Base-by-base conservation (phyloP, 2,797 vertebrate species). In the Takifugu rubripes region DNA sequence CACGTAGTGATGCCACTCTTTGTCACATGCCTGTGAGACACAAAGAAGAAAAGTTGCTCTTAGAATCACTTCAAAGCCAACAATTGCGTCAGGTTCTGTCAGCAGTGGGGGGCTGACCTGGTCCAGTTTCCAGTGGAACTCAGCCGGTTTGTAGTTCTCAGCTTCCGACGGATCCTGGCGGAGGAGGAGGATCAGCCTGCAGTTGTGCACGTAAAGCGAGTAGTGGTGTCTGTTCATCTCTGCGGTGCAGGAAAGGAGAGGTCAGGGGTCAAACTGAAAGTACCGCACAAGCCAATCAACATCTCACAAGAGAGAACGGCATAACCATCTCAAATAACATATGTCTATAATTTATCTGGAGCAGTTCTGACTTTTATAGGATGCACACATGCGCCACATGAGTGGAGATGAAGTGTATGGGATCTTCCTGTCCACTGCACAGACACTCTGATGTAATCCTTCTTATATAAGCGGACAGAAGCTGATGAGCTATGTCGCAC, bases 1-100 rank as follows among this genome's bases (percentile, higher is more conserved):
- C 14, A 99, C 93, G 0, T 97, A 99, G 84, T 99, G 97, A 66
- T 99, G 97, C 97, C 97, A 99, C 51, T 98, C 94, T 74, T 96
- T 96, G 70, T 99, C 97, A 68, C 97, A 99, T 56, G 91, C 95
- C 97, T 99, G 68, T 0, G 14, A 66, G 50, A 24, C 58, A 15
- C 27, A 27, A 27, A 12, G n/a, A 55, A 16, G 5, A 54, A 51
- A 59, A 44, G 0, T 0, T 27, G 10, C 44, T 21, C 16, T 46
- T 8, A 21, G 17, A 3, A 46, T n/a, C 6, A 3, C n/a, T 9
- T 10, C 7, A 3, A 46, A 46, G 6, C 0, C 44, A 6, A 21
- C 44, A 46, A 25, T 16, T 25, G n/a, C 16, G 33, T 26, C 16
- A 17, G 1, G 5, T 17, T 21, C 8, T 40, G 29, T 24, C 15